Evolutionary conservation across 2,797 vertebrate species (phyloP).

Genomic region (Macrochelys suwanniensis): DNA sequence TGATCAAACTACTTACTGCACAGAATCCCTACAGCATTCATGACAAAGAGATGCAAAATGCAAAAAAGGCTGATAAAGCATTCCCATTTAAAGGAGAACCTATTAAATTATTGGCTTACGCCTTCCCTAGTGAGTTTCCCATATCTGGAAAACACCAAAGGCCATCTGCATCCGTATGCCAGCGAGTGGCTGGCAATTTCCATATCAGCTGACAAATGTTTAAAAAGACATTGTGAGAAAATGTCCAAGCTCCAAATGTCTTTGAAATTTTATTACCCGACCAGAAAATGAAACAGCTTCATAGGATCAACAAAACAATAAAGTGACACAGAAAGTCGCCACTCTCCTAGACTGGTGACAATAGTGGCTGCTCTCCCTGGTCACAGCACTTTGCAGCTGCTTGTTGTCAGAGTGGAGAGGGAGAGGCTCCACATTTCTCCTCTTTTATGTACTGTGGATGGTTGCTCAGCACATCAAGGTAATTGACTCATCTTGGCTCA

Average conservation of each 20-base stretch:
- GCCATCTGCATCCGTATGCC: neutral
- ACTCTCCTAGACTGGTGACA: accelerated
- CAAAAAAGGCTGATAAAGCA: neutral
- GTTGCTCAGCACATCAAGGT: slow-evolving; percentile 60
- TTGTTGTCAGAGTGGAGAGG: slow-evolving; percentile 37
- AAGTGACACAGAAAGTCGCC: accelerated
- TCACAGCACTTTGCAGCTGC: slow-evolving; percentile 44
- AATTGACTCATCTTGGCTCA: slow-evolving; percentile 76
- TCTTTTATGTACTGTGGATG: slow-evolving; percentile 38
- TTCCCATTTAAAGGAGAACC: neutral
- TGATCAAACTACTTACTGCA: neutral
- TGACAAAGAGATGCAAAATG: neutral
- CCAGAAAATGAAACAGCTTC: neutral
- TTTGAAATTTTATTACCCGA: neutral
- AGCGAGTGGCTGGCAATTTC: neutral
- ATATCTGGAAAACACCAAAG: neutral
- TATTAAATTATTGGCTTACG: neutral
- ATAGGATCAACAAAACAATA: neutral
- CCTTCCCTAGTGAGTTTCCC: neutral
- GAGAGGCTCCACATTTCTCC: neutral
- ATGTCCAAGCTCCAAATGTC: neutral
- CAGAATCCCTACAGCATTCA: neutral
- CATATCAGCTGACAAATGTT: neutral
- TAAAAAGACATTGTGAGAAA: slow-evolving; percentile 2
- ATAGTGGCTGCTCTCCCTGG: neutral